These are phyloP conservation scores for Lytechinus variegatus DNA, from an alignment of 35 echinoderm and acorn worm genomes.

Conservation along the genomic window DNA sequence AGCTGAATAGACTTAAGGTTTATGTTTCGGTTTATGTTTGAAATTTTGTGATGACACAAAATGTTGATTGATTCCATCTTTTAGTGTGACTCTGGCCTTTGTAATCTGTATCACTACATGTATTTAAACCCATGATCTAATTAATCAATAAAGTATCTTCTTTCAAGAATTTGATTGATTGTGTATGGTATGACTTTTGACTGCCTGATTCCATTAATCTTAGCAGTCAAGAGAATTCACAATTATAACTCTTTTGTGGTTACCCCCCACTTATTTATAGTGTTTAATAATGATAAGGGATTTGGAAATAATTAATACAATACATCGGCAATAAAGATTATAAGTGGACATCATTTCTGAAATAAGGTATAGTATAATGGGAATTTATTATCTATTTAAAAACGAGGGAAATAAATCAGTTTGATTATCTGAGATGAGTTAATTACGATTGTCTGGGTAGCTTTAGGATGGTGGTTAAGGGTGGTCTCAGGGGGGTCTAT, in stretches of 20 bases:
- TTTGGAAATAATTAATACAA: not conserved
- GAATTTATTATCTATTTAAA: constrained; percentile 4
- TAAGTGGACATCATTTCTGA: not conserved
- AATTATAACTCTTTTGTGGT: not conserved
- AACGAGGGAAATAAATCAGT: not conserved
- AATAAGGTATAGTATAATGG: not conserved
- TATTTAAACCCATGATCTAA: too few relatives aligned
- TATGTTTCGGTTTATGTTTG: too few relatives aligned
- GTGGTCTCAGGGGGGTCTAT: not conserved
- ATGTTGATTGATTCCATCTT: not conserved
- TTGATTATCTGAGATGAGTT: not conserved
- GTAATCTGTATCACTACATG: too few relatives aligned
- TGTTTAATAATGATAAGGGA: not conserved
- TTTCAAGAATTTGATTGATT: not conserved
- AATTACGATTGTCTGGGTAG: not conserved
- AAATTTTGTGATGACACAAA: too few relatives aligned
- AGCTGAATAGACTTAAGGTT: too few relatives aligned
- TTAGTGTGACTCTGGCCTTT: not conserved
- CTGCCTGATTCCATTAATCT: not conserved
- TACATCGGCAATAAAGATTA: not conserved
- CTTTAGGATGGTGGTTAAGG: not conserved
- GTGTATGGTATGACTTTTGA: not conserved
- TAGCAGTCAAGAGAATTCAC: not conserved
- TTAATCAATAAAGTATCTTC: too few relatives aligned
- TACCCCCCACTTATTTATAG: not conserved